Evolutionary conservation across 2,797 vertebrate species (phyloP).

Genomic region (Anguilla obscura): DNA sequence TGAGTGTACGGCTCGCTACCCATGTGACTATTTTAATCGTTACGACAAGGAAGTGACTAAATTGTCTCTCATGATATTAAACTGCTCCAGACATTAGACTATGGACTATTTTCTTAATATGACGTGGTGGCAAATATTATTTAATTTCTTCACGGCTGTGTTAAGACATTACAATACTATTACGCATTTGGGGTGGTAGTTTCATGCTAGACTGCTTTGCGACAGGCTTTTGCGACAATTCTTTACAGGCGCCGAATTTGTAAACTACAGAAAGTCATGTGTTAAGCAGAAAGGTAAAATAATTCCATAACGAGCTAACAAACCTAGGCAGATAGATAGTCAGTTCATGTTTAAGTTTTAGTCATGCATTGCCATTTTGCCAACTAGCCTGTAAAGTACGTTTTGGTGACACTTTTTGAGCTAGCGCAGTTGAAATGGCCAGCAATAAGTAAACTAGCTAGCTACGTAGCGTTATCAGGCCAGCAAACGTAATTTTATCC

Average conservation of each 20-base stretch:
- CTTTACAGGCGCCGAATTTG: slow-evolving; percentile 67
- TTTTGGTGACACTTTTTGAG: background rate
- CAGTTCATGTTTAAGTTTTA: background rate
- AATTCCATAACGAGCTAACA: background rate
- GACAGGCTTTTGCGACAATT: slow-evolving; percentile 61
- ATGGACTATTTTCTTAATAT: background rate
- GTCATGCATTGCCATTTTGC: background rate
- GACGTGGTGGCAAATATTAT: background rate
- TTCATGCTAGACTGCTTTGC: slow-evolving; percentile 33
- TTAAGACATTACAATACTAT: background rate
- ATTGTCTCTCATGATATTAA: background rate
- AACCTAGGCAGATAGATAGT: slow-evolving; percentile 28
- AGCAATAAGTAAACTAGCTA: background rate
- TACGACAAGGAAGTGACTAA: background rate
- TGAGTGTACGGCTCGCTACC: background rate
- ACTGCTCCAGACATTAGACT: background rate
- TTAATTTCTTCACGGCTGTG: background rate
- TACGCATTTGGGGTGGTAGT: slow-evolving; percentile 27
- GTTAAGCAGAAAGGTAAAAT: slow-evolving; percentile 8
- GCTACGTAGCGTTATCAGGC: background rate
- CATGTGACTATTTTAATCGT: slow-evolving; percentile 17
- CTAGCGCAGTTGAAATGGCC: background rate
- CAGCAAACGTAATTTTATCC: background rate
- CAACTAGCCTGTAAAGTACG: background rate
- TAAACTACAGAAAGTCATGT: slow-evolving; percentile 55